Conservation (phyloP, 2,797 vertebrate species). For the Ctenochaetus hawaiiensis region DNA sequence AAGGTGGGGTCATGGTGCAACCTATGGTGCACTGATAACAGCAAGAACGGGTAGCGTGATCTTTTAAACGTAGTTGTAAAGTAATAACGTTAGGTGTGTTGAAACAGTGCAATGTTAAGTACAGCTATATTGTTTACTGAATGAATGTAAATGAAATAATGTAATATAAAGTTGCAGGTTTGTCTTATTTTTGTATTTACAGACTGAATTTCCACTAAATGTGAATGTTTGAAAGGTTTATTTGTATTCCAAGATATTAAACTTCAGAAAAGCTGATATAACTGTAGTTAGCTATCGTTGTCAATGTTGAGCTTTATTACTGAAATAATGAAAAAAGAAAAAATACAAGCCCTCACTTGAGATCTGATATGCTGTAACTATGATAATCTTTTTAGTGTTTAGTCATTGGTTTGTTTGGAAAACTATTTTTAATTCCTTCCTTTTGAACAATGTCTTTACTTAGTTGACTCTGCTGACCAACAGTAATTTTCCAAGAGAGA, state of each 20-base stretch:
- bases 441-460: not conserved
- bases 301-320: not conserved
- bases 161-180: not conserved
- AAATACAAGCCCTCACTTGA: not conserved
- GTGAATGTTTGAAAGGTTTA: not conserved
- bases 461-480: not conserved
- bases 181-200: conserved; percentile 17
- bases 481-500: not conserved
- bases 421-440: conserved; percentile 1
- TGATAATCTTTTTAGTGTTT: not conserved
- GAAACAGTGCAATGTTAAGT: conserved; percentile 28
- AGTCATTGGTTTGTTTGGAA: not conserved
- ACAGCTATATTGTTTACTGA: conserved; percentile 17
- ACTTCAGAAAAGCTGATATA: not conserved
- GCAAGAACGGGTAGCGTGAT: conserved; percentile 19
- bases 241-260: not conserved
- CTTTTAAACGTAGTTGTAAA: conserved; percentile 51
- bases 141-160: conserved; percentile 2
- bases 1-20: conserved; percentile 40
- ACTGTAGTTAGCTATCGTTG: not conserved
- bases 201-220: not conserved
- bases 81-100: conserved; percentile 38
- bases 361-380: not conserved
- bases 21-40: conserved; percentile 46
- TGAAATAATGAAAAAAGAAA: not conserved